Conservation (phyloP, 1,140 invertebrate genomes). For the Samia ricini region DNA sequence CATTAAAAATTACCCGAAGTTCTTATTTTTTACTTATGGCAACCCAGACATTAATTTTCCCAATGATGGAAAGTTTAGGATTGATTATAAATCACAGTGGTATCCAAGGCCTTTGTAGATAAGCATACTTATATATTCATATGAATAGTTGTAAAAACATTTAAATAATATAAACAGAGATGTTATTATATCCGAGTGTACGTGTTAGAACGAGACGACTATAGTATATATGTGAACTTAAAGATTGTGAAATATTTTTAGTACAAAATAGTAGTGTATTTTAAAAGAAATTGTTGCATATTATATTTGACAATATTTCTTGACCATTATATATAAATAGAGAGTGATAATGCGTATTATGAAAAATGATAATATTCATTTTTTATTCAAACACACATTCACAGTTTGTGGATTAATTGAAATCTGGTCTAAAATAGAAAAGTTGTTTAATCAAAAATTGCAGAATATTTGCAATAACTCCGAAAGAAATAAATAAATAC, state of each 20-base stretch:
- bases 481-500: too few species aligned
- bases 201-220: neutral
- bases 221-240: conserved; percentile 6
- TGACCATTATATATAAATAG: conserved; percentile 7
- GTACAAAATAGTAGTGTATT: conserved; percentile 6
- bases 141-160: neutral
- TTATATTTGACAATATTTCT: conserved; percentile 7
- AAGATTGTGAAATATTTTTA: conserved; percentile 9
- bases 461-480: too few species aligned
- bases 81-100: conserved; percentile 8
- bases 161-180: conserved; percentile 1
- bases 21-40: too few species aligned
- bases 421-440: too few species aligned
- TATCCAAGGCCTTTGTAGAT: conserved; percentile 33
- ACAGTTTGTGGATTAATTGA: too few species aligned
- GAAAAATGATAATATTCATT: conserved; percentile 24
- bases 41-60: too few species aligned
- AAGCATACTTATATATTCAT: conserved; percentile 14
- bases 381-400: too few species aligned
- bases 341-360: conserved; percentile 20
- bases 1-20: too few species aligned
- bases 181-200: neutral
- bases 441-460: too few species aligned
- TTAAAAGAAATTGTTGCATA: neutral
- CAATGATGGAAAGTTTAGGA: too few species aligned